phyloP scores from a whole-genome alignment of 2,113 vertebrate genomes.

The Aspiorhynchus laticeps region DNA sequence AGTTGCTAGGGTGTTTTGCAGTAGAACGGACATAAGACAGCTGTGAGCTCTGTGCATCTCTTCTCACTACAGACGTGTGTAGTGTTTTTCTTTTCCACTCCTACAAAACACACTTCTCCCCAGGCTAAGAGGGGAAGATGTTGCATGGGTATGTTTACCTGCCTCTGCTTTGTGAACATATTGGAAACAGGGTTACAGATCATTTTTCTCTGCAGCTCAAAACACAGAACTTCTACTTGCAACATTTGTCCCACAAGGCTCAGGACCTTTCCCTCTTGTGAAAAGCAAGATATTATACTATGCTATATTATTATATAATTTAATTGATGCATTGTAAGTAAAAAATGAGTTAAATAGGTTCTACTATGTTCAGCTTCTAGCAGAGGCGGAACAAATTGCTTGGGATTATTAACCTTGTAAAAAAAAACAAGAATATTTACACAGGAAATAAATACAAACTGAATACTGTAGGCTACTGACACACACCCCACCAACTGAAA shows the following conservation, averaged over 20 bases:
- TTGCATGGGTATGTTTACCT: conserved; percentile 50
- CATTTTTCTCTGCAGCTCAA: neutral
- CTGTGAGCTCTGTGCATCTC: conserved; percentile 50
- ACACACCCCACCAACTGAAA: conserved; percentile 61
- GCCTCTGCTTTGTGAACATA: conserved; percentile 50
- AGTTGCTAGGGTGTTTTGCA: conserved; percentile 64
- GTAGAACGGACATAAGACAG: conserved; percentile 67
- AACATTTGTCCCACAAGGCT: neutral
- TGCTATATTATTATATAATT: neutral
- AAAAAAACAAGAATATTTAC: neutral
- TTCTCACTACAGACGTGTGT: neutral
- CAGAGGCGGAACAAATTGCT: neutral
- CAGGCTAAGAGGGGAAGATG: neutral
- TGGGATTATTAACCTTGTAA: neutral
- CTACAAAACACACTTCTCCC: conserved; percentile 8
- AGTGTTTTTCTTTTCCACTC: neutral
- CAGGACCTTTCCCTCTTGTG: neutral
- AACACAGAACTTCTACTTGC: neutral
- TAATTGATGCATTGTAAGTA: neutral
- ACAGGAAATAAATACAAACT: neutral
- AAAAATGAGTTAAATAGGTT: neutral
- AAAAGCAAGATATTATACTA: neutral
- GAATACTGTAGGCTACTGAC: conserved; percentile 54
- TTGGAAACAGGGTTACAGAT: conserved; percentile 49
- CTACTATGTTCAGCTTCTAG: neutral